Percentiles rank a stretch among this genome's conserved stretches.
phyloP scores from a whole-genome alignment of 2,797 vertebrate genomes.

The Pipistrellus pipistrellus region DNA sequence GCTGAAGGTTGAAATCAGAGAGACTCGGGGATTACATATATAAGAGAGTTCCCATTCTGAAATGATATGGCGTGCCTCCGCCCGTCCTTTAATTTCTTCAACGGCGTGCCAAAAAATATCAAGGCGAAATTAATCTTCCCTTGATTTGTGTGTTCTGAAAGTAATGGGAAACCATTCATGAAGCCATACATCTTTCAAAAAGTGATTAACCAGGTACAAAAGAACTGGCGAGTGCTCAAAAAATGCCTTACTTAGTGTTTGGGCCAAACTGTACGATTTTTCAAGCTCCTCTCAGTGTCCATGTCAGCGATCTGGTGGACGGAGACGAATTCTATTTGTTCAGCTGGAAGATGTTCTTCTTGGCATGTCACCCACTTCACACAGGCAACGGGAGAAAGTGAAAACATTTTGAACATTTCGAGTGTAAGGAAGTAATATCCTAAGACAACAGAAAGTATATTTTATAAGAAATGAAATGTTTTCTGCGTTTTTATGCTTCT shows the following conservation, averaged over 20 bases:
- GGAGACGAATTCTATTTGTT: conserved; percentile 72
- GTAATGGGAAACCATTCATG: background rate
- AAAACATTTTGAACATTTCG: conserved; percentile 53
- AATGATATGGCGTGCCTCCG: conserved; percentile 49
- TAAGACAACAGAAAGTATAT: background rate
- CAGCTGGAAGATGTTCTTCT: conserved; percentile 69
- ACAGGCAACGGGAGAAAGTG: conserved; percentile 37
- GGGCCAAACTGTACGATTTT: conserved; percentile 69
- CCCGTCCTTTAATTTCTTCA: conserved; percentile 32
- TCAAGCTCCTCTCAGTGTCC: conserved; percentile 65
- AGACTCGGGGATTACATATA: conserved; percentile 49
- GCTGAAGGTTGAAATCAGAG: conserved; percentile 71
- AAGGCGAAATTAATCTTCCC: conserved; percentile 44
- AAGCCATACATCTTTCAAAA: conserved; percentile 43
- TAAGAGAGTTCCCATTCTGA: conserved; percentile 38
- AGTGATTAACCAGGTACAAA: conserved; percentile 46
- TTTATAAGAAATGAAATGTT: conserved; percentile 38
- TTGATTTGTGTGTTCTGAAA: conserved; percentile 53
- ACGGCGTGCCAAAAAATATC: background rate
- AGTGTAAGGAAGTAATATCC: background rate
- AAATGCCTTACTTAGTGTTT: conserved; percentile 52
- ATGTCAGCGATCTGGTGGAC: conserved; percentile 35
- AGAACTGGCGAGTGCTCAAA: conserved; percentile 11
- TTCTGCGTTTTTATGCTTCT: conserved; percentile 40
- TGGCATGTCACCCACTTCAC: conserved; percentile 31